Evolutionary conservation across 2,888 invertebrate species (phyloP).

Genomic region (Bembecia ichneumoniformis): DNA sequence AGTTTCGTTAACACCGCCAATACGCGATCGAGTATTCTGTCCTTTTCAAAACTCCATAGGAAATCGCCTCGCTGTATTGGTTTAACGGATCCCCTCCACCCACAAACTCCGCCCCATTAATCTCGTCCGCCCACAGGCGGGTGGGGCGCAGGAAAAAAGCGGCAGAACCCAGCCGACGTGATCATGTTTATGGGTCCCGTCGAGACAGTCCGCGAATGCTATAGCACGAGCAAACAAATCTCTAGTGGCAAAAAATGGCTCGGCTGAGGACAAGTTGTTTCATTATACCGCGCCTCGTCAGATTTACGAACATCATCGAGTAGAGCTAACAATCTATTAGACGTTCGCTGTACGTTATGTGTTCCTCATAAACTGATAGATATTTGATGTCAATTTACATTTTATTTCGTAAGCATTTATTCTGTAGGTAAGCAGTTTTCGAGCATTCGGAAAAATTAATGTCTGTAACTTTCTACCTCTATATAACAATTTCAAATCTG

Average conservation of each 20-base stretch:
- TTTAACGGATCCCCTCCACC: constrained; percentile 33
- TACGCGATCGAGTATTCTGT: constrained; percentile 36
- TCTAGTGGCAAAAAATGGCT: constrained; percentile 68
- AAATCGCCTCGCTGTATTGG: constrained; percentile 39
- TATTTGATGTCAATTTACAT: not conserved
- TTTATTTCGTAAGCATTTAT: too few relatives aligned
- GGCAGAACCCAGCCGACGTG: constrained; percentile 58
- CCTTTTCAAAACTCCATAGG: constrained; percentile 42
- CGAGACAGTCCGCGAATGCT: constrained; percentile 62
- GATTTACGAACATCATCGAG: constrained; percentile 53
- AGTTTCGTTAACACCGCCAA: constrained; percentile 36
- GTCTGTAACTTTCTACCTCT: too few relatives aligned
- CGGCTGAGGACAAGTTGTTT: constrained; percentile 65
- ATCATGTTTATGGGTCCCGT: constrained; percentile 70
- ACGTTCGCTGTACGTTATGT: constrained; percentile 5
- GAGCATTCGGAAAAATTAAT: too few relatives aligned
- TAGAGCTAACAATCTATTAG: constrained; percentile 34
- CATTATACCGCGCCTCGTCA: constrained; percentile 43
- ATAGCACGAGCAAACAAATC: constrained; percentile 65
- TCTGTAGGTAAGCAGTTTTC: too few relatives aligned
- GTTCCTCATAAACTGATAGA: too few relatives aligned
- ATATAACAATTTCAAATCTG: too few relatives aligned
- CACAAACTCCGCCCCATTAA: constrained; percentile 25
- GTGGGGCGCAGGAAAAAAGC: constrained; percentile 60
- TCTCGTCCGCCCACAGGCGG: constrained; percentile 37